Evolutionary conservation across 2,113 vertebrate species (phyloP).

Genomic region (Nymphicus hollandicus): DNA sequence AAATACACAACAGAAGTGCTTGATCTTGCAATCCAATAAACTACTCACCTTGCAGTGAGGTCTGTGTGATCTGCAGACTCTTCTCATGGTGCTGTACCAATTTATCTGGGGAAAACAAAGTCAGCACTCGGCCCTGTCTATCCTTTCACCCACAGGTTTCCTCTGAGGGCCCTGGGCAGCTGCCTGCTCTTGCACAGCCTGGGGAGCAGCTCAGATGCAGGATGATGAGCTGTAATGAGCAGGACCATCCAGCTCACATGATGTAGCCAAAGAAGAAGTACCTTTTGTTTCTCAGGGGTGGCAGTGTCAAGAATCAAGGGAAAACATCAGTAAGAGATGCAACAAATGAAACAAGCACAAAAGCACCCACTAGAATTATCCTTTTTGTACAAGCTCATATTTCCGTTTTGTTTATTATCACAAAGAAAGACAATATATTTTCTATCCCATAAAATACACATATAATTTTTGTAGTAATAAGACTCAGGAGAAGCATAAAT

Average conservation of each 20-base stretch:
- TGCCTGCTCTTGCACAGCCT: not conserved
- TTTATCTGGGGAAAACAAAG: not conserved
- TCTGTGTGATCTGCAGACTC: not conserved
- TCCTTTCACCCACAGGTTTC: not conserved
- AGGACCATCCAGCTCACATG: not conserved
- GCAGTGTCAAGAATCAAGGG: not conserved
- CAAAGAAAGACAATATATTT: conserved; percentile 22
- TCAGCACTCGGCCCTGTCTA: not conserved
- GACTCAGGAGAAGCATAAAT: conserved; percentile 39
- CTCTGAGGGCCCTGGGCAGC: not conserved
- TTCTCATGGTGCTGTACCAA: not conserved
- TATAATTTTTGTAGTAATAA: conserved; percentile 59
- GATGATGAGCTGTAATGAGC: not conserved
- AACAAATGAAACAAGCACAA: not conserved
- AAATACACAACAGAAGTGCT: rapidly evolving
- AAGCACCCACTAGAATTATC: not conserved
- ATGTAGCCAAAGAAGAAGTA: not conserved
- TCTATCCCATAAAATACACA: conserved; percentile 40
- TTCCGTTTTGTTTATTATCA: conserved; percentile 52
- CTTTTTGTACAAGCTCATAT: not conserved
- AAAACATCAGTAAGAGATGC: not conserved
- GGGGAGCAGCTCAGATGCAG: not conserved
- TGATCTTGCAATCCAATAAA: not conserved
- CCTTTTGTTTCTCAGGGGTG: not conserved
- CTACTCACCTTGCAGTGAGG: not conserved